Percentiles rank a stretch among this genome's conserved stretches.
phyloP scores from a whole-genome alignment of 2,113 vertebrate genomes.

The Ciconia boyciana region DNA sequence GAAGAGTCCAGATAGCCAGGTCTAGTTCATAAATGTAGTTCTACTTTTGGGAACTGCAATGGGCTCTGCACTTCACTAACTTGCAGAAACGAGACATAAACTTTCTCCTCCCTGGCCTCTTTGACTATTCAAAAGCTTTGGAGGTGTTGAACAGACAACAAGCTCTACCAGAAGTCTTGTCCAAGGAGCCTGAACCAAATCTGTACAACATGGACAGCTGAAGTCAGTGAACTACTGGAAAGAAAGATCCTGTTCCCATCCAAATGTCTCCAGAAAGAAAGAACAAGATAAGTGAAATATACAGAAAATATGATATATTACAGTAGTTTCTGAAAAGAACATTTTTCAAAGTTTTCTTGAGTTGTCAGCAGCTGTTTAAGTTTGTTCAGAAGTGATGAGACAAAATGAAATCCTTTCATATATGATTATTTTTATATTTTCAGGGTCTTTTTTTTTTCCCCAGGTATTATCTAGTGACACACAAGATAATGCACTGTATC shows the following conservation, averaged over 20 bases:
- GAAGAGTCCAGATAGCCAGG: background rate
- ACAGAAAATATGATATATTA: background rate
- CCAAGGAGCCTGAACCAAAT: background rate
- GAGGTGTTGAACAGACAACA: background rate
- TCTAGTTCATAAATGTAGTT: background rate
- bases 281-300: background rate
- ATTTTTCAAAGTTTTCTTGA: slow-evolving; percentile 25
- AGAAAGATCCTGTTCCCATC: background rate
- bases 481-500: slow-evolving; percentile 9
- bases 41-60: background rate
- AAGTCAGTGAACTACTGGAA: background rate
- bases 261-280: background rate
- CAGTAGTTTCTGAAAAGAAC: background rate
- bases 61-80: background rate
- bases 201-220: background rate
- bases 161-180: background rate
- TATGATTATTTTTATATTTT: slow-evolving; percentile 59
- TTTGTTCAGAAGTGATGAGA: slow-evolving; percentile 37
- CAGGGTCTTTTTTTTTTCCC: background rate
- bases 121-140: background rate
- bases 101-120: background rate
- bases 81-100: background rate
- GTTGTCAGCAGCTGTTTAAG: slow-evolving; percentile 42
- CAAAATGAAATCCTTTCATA: slow-evolving; percentile 37
- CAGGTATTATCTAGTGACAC: slow-evolving; percentile 17